Evolutionary conservation across 2,888 invertebrate species (phyloP).

Genomic region (Tridacna crocea): DNA sequence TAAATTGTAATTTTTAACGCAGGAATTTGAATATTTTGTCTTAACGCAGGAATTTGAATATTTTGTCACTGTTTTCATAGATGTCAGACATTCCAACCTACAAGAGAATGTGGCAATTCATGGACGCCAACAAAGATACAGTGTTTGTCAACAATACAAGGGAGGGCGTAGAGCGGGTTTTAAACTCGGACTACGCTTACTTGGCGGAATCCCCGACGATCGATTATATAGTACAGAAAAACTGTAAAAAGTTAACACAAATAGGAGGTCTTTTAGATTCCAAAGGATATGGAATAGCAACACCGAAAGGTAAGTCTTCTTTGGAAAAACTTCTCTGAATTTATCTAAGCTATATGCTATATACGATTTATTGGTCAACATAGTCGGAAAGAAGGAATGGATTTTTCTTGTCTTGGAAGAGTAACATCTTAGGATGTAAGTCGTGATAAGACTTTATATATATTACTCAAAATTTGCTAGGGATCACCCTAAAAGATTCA

Average conservation of each 20-base stretch:
- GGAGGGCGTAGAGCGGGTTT: slow-evolving; percentile 94
- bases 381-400: too few relatives aligned
- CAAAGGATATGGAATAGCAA: slow-evolving; percentile 98
- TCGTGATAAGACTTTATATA: too few relatives aligned
- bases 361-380: too few relatives aligned
- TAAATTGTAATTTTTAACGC: too few relatives aligned
- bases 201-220: slow-evolving; percentile 99
- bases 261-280: slow-evolving; percentile 95
- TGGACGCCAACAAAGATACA: slow-evolving; percentile 89
- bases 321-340: too few relatives aligned
- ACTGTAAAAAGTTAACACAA: slow-evolving; percentile 96
- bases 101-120: slow-evolving; percentile 92
- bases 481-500: too few relatives aligned
- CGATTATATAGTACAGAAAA: slow-evolving; percentile 93
- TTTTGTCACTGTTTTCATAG: slow-evolving; percentile 84
- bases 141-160: slow-evolving; percentile 95
- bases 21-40: too few relatives aligned
- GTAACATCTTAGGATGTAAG: too few relatives aligned
- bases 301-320: slow-evolving; percentile 90
- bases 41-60: too few relatives aligned
- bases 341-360: too few relatives aligned
- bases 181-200: slow-evolving; percentile 97
- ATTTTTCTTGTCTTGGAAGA: too few relatives aligned
- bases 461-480: too few relatives aligned
- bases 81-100: slow-evolving; percentile 91